Evolutionary conservation across 2,888 invertebrate species (phyloP), one percentile per base, ranked within the genome.

Genomic region (Drosophila algonquin): DNA sequence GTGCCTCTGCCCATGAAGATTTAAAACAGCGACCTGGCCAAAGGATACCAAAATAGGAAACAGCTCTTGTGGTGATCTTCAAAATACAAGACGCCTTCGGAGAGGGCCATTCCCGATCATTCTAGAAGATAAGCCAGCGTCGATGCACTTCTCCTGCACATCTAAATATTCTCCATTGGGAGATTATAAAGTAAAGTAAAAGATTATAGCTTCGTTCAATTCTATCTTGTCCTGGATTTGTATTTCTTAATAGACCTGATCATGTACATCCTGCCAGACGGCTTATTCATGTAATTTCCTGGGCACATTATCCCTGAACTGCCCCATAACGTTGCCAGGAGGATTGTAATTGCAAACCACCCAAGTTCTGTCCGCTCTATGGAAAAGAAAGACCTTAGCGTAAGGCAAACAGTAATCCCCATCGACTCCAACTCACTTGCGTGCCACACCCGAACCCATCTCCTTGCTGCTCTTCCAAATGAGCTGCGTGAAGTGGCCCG

Each of bases 331-430:
- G 91, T 98, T 98, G 2, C 98, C 98, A 0, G 98, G 96, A 0
- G 98, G 98, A 82, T 94, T 94, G 91, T 98, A 98, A 91, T 97
- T 96, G 44, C 96, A 97, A 1, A 98, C 98, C 0, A 98, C 97
- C 83, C 82, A 91, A 12, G 87, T 87, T 2, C 75, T 90, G 95
- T 96, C 76, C 95, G 94, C 89, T 94, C 95, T 32, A 24, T 47
- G 5, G 21, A 27, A 12, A 48, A 9, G 18, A 16, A 24, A 12
- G 9, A 3, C 18, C 7, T 6, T 14, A 16, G 18, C 1, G 0
- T 9, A 5, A 48, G 21, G 9, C 3, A 30, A 0, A 14, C 10
- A 10, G 5, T 7, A 0, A 3, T 10, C 12, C n/a, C 21, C 0
- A 18, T 10, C 12, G 1, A 46, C 14, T 10, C 7, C 3, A 9